Evolutionary conservation across 2,113 vertebrate genomes (phyloP), one percentile per base, ranked within the genome.

Genomic region (Rissa tridactyla): DNA sequence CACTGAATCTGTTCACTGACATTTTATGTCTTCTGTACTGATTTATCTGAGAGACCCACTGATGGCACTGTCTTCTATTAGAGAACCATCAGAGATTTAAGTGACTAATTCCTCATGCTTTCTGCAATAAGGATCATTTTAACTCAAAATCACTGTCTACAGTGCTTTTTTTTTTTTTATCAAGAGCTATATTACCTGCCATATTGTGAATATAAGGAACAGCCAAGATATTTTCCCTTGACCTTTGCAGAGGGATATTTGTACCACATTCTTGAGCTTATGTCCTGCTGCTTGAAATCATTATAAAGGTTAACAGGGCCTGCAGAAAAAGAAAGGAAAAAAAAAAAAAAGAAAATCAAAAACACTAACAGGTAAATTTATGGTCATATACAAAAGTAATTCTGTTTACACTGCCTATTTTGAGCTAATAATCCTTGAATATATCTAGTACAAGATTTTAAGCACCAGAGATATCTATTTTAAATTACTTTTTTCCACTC

Each of bases 281-380:
- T 57, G 75, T 54, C 32, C 40, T 82, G 30, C 21, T 89, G 7
- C 25, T 88, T 92, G 61, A 84, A 82, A 79, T 36, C 0, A 44
- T 75, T 64, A 36, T 38, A 94, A 93, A 92, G 61, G 72, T 88
- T 88, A 92, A 60, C 16, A 30, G 18, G 86, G 38, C 10, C 68
- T 92, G 66, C 55, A 78, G 51, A 77, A 88, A 80, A 76, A 66
- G 3, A 44, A 47, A 81, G 54, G 2, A 6, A 10, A 9, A 49
- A 5, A 9, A 0, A 5, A 12, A 13, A 19, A 26, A 13, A 32
- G 19, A n/a, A 34, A 34, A 8, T 0, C 13, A 38, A 58, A 77
- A 86, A 5, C 0, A 6, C 5, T 20, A 47, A n/a, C 9, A 34
- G 66, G 21, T 3, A 89, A 29, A 47, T 8, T 10, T 55, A 22